Conservation (phyloP, 1,140 invertebrate genomes). For the Armadillidium nasatum region DNA sequence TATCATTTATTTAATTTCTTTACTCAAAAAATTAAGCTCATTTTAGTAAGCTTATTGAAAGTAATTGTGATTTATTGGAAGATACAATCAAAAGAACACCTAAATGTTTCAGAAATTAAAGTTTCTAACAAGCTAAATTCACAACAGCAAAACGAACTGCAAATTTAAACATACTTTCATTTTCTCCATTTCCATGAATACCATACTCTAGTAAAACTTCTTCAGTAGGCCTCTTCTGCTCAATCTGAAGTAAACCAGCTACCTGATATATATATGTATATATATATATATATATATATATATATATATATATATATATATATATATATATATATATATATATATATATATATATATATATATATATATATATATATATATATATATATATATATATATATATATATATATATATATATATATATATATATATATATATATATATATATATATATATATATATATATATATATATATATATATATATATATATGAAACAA, state of each 20-base stretch:
- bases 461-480: not conserved
- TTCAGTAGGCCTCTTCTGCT: not conserved
- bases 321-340: too few species aligned
- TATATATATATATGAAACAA: not conserved
- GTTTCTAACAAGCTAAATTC: not conserved
- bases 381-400: slow-evolving; percentile 3
- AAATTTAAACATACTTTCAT: not conserved
- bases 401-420: slow-evolving; percentile 3
- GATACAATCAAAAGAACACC: not conserved
- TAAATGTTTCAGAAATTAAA: not conserved
- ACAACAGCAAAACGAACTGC: not conserved
- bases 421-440: slow-evolving; percentile 3
- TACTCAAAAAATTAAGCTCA: too few species aligned
- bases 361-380: slow-evolving; percentile 1
- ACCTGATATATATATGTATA: slow-evolving; percentile 44
- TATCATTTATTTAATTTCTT: too few species aligned
- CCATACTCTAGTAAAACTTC: slow-evolving; percentile 10
- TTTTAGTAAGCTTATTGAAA: too few species aligned
- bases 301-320: too few species aligned
- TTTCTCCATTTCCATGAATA: not conserved
- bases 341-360: too few species aligned
- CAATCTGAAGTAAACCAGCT: slow-evolving; percentile 50
- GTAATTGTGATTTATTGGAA: not conserved
- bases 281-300: too few species aligned
- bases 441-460: slow-evolving; percentile 7